Evolutionary conservation across 2,797 vertebrate species (phyloP), one percentile per base, ranked within the genome.

Genomic region (Euthynnus affinis): DNA sequence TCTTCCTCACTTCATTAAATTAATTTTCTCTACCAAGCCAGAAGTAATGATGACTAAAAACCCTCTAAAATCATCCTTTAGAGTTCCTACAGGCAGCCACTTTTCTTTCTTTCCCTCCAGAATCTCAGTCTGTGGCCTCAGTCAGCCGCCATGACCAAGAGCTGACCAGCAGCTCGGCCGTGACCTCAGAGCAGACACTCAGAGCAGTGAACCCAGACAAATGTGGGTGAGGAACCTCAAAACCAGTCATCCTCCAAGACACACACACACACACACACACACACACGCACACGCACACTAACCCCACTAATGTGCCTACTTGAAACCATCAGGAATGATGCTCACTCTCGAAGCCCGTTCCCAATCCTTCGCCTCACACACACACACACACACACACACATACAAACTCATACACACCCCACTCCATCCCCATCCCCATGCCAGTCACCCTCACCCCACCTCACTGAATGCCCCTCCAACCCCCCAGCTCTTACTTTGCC

Each of bases 131-230:
- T 74, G 59, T 48, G 23, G 15, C 61, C 73, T 71, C 78, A 82
- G 81, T 78, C 68, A 84, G 75, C 80, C 62, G 77, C 69, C 42
- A 12, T 27, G 27, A 46, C 75, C 72, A 49, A 17, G 29, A 65
- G 27, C 64, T 66, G 83, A 76, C 72, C 58, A 62, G 61, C 57
- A 62, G 78, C 73, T 84, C 48, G 64, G 23, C 82, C 22, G 34
- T 89, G 85, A 91, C 90, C 88, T 62, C 10, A 3, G 71, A 63
- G 75, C 80, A 63, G 66, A 81, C 58, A 46, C 69, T 9, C 70
- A 22, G 86, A 64, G 76, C 83, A 32, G 71, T 89, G 86, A 94
- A 89, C 90, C 88, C 72, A 69, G 64, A 85, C 76, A 53, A 87
- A 87, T 68, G 58, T 83, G 83, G 71, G 25, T 13, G 61, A 84